These are phyloP conservation scores for Siphlonurus alternatus DNA, from an alignment of 2,888 invertebrate species.

Conservation along the genomic window DNA sequence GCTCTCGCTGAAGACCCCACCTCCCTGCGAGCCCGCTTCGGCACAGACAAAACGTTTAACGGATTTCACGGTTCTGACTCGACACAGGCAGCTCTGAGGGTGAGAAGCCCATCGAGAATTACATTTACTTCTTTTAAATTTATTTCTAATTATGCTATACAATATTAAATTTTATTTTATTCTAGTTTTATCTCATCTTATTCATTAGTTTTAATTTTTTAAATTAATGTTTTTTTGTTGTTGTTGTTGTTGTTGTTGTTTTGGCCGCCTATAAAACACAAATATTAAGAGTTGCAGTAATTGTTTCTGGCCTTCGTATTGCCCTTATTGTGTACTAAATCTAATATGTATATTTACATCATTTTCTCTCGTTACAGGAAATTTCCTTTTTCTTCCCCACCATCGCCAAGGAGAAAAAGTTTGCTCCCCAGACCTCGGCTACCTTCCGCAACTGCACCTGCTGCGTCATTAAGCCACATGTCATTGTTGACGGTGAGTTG, in stretches of 20 bases:
- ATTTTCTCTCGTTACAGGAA: constrained; percentile 20
- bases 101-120: constrained; percentile 20
- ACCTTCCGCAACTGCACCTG: constrained; percentile 45
- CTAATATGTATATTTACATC: too few species aligned
- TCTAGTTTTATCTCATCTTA: constrained; percentile 19
- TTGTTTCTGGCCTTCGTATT: too few species aligned
- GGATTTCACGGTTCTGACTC: constrained; percentile 49
- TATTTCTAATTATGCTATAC: not conserved
- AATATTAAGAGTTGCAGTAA: too few species aligned
- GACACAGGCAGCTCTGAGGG: constrained; percentile 34
- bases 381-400: constrained; percentile 28
- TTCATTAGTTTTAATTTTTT: too few species aligned
- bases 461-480: constrained; percentile 81
- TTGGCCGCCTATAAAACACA: too few species aligned
- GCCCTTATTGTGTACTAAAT: too few species aligned
- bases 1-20: constrained; percentile 36
- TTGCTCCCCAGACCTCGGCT: constrained; percentile 29
- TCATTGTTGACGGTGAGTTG: constrained; percentile 52
- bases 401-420: constrained; percentile 18
- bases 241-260: too few species aligned
- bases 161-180: not conserved
- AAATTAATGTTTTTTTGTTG: too few species aligned
- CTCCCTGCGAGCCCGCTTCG: constrained; percentile 47
- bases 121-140: constrained; percentile 1
- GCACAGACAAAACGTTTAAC: constrained; percentile 45